phyloP scores from a whole-genome alignment of 2,888 invertebrate genomes.

The Allophyes oxyacanthae region DNA sequence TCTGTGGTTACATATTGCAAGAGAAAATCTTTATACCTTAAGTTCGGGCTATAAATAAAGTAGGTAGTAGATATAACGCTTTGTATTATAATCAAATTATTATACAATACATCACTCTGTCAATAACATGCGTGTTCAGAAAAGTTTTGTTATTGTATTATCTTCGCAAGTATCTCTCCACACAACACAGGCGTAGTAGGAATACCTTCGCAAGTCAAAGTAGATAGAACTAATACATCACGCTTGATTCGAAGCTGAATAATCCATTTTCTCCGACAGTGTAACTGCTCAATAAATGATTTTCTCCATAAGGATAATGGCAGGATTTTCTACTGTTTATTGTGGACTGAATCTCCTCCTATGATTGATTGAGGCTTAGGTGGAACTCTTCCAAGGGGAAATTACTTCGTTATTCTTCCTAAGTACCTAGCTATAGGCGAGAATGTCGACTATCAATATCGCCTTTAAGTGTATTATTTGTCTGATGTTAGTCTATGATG shows the following conservation, averaged over 20 bases:
- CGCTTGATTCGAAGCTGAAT: conserved; percentile 61
- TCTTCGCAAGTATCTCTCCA: conserved; percentile 33
- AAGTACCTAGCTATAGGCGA: conserved; percentile 52
- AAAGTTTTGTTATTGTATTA: conserved; percentile 44
- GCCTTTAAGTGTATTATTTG: conserved; percentile 62
- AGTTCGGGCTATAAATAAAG: conserved; percentile 18
- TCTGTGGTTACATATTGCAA: conserved; percentile 7
- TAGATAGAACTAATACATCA: conserved; percentile 61
- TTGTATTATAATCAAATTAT: conserved; percentile 41
- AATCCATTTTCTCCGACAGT: conserved; percentile 67
- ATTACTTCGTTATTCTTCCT: conserved; percentile 73
- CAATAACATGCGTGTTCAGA: conserved; percentile 41
- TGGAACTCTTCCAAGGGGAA: conserved; percentile 77
- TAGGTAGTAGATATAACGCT: conserved; percentile 12
- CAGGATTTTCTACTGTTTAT: conserved; percentile 77
- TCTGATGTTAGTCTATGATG: conserved; percentile 50
- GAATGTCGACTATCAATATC: conserved; percentile 63
- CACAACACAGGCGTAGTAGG: conserved; percentile 4
- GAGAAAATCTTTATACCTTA: conserved; percentile 12
- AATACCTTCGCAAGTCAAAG: conserved; percentile 44
- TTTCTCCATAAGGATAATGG: conserved; percentile 75
- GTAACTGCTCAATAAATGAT: conserved; percentile 77
- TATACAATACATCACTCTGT: conserved; percentile 46
- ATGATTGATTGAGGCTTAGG: conserved; percentile 82
- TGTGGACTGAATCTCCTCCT: conserved; percentile 74